Conservation (phyloP, 1,140 invertebrate species). For the Thaumatotibia leucotreta region DNA sequence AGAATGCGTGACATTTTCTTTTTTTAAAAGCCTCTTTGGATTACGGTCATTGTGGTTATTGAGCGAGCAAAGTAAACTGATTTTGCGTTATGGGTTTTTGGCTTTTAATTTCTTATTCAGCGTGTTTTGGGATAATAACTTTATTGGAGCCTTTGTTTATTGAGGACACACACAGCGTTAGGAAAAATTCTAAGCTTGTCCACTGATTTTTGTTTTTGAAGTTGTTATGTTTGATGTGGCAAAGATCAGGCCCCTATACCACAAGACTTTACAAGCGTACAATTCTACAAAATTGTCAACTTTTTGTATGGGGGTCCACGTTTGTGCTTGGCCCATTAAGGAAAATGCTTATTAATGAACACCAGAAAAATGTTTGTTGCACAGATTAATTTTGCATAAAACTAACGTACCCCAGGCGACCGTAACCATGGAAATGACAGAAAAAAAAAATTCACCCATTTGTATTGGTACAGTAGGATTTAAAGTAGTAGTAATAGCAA, state of each 20-base stretch:
- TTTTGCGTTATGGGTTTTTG: slow-evolving; percentile 27
- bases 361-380: no score
- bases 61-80: slow-evolving; percentile 20
- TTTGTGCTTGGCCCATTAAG: no score
- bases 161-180: not conserved
- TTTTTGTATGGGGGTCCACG: no score
- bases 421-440: not conserved
- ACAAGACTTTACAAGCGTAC: not conserved
- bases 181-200: not conserved
- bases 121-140: not conserved
- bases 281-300: no score
- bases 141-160: not conserved
- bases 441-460: not conserved
- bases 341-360: no score
- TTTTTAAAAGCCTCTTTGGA: slow-evolving; percentile 46
- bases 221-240: no score
- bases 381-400: no score
- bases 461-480: no score
- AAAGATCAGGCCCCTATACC: no score
- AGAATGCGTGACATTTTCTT: slow-evolving; percentile 57
- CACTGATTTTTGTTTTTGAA: not conserved
- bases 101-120: slow-evolving; percentile 34
- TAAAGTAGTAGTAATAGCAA: no score
- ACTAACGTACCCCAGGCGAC: no score
- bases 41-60: slow-evolving; percentile 40